These are phyloP conservation scores for Polyommatus icarus DNA, from an alignment of 2,888 invertebrate genomes.

Conservation along the genomic window DNA sequence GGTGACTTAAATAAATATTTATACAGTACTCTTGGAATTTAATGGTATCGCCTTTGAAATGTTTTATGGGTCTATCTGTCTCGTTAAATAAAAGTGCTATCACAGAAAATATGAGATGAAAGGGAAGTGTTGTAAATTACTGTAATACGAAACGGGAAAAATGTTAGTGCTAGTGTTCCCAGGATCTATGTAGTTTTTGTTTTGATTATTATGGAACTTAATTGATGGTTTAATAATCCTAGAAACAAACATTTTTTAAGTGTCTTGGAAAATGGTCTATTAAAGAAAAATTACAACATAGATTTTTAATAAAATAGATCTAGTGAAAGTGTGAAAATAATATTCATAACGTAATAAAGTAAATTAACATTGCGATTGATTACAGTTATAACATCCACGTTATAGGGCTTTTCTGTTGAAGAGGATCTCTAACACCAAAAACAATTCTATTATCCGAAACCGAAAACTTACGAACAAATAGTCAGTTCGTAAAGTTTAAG, in stretches of 20 bases:
- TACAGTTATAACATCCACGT: neutral
- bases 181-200: neutral
- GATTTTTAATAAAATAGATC: neutral
- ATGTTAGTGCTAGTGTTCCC: neutral
- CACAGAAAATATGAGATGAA: constrained; percentile 26
- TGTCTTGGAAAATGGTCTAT: neutral
- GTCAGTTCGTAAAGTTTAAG: constrained; percentile 55
- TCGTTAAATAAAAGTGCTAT: constrained; percentile 29
- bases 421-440: neutral
- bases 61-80: constrained; percentile 42
- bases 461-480: constrained; percentile 39
- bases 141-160: neutral
- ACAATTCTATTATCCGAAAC: constrained; percentile 14
- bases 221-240: neutral
- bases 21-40: constrained; percentile 50
- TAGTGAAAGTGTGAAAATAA: neutral
- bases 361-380: neutral
- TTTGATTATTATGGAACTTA: neutral
- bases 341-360: neutral
- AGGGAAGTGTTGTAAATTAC: neutral
- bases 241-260: neutral
- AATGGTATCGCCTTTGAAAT: constrained; percentile 44
- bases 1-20: constrained; percentile 62
- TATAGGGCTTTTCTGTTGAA: neutral
- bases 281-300: neutral